Evolutionary conservation across 2,888 invertebrate species (phyloP).

Genomic region (Horisme vitalbata): DNA sequence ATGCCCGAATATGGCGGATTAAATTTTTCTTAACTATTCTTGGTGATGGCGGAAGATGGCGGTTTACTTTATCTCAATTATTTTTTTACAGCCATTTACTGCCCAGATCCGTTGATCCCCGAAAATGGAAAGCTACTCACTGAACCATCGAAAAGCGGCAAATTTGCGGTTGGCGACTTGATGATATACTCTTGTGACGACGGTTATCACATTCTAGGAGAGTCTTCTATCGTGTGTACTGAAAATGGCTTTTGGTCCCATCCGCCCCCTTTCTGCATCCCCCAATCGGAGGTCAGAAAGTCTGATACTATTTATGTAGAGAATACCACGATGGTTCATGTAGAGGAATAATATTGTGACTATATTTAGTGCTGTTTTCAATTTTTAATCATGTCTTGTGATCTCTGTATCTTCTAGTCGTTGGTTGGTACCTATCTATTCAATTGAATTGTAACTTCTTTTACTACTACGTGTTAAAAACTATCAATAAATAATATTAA

Average conservation of each 20-base stretch:
- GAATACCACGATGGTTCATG: constrained; percentile 66
- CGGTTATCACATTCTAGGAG: constrained; percentile 81
- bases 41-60: too few species aligned
- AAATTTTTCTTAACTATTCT: too few species aligned
- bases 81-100: constrained; percentile 87
- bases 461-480: too few species aligned
- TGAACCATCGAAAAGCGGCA: constrained; percentile 68
- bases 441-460: too few species aligned
- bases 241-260: constrained; percentile 95
- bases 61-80: too few species aligned
- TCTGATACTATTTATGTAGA: constrained; percentile 68
- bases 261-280: constrained; percentile 90
- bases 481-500: too few species aligned
- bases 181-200: constrained; percentile 86
- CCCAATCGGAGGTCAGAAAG: constrained; percentile 57
- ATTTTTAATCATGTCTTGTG: too few species aligned
- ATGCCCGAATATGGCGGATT: too few species aligned
- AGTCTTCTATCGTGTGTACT: constrained; percentile 92
- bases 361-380: too few species aligned
- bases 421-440: too few species aligned
- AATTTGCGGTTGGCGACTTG: constrained; percentile 90
- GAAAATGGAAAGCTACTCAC: constrained; percentile 85
- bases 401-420: too few species aligned
- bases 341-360: constrained; percentile 46
- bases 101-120: constrained; percentile 89